These are phyloP conservation scores for Enteromius paludinosus DNA, from an alignment of 2,797 vertebrate species.

Conservation along the genomic window DNA sequence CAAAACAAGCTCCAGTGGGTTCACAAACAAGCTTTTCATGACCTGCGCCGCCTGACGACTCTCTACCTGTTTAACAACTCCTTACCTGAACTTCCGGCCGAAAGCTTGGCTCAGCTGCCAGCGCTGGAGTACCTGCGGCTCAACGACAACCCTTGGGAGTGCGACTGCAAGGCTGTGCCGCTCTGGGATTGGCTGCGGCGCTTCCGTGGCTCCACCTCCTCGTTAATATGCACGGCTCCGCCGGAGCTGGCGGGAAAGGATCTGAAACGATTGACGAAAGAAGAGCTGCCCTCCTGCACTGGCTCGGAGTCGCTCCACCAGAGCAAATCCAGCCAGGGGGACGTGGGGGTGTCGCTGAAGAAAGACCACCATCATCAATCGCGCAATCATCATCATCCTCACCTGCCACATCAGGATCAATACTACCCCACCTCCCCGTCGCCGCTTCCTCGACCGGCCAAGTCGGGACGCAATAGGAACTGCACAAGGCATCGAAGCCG, in stretches of 20 bases:
- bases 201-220: conserved; percentile 93
- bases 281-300: conserved; percentile 87
- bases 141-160: conserved; percentile 96
- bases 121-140: conserved; percentile 95
- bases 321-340: conserved; percentile 81
- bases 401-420: conserved; percentile 76
- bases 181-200: conserved; percentile 95
- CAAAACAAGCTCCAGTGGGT: conserved; percentile 96
- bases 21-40: conserved; percentile 91
- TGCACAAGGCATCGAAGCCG: conserved; percentile 88
- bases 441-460: conserved; percentile 77
- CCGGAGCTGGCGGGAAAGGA: conserved; percentile 82
- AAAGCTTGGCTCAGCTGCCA: conserved; percentile 85
- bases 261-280: conserved; percentile 86
- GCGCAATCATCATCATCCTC: conserved; percentile 76
- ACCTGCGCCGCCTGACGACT: conserved; percentile 91
- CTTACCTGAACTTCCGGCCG: conserved; percentile 87
- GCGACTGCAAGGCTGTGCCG: conserved; percentile 89
- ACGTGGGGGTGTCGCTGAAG: conserved; percentile 78
- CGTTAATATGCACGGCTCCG: conserved; percentile 82
- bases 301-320: conserved; percentile 82
- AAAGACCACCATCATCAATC: conserved; percentile 75
- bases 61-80: conserved; percentile 98
- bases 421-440: conserved; percentile 75
- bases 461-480: conserved; percentile 84